Evolutionary conservation across 2,113 vertebrate genomes (phyloP).

Genomic region (Gallinago undulata): DNA sequence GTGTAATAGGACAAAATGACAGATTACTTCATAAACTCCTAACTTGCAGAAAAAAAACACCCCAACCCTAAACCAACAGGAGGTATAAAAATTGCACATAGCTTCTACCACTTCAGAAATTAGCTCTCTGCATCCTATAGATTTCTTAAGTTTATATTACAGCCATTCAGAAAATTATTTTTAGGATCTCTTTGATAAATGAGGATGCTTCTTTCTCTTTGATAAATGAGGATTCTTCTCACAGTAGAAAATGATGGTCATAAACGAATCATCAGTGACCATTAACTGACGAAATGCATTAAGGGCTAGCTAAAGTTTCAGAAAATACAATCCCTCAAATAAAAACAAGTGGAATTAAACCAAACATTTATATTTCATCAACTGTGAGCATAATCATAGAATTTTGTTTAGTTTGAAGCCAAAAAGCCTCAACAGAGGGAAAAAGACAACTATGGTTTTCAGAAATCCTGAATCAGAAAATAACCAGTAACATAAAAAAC

Average conservation of each 20-base stretch:
- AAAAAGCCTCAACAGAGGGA: not conserved
- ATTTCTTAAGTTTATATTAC: not conserved
- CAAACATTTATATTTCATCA: not conserved
- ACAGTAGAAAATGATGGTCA: not conserved
- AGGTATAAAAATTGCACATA: not conserved
- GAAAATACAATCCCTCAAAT: not conserved
- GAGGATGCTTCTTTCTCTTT: not conserved
- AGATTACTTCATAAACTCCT: not conserved
- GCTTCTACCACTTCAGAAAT: not conserved
- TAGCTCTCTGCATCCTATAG: not conserved
- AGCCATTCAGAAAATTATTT: not conserved
- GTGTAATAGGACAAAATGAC: not conserved
- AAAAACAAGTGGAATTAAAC: not conserved
- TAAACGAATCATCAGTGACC: not conserved
- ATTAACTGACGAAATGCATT: not conserved
- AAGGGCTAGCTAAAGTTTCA: not conserved
- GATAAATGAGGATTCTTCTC: not conserved
- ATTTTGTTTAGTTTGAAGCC: not conserved
- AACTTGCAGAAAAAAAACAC: not conserved
- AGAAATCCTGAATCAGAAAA: slow-evolving; percentile 1
- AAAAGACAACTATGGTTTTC: not conserved
- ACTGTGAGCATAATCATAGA: not conserved
- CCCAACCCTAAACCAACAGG: not conserved
- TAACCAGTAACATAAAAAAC: not conserved
- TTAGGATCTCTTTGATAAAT: not conserved